Conservation (phyloP, 2,797 vertebrate species). For the Eleutherodactylus coqui region DNA sequence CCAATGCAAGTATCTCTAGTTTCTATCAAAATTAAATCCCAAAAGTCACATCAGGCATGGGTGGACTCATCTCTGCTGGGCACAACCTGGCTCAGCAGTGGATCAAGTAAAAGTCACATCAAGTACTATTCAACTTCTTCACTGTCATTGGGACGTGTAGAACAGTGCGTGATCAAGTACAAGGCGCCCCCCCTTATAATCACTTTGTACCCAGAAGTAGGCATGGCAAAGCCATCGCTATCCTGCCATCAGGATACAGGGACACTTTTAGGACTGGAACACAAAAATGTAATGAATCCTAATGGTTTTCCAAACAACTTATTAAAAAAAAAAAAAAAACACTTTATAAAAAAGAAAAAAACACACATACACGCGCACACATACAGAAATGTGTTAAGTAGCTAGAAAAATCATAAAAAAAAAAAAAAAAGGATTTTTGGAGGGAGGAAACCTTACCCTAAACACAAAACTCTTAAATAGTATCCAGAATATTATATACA, state of each 20-base stretch:
- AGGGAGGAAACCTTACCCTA: slow-evolving; percentile 86
- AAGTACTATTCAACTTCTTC: slow-evolving; percentile 18
- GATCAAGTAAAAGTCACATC: slow-evolving; percentile 10
- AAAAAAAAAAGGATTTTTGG: slow-evolving; percentile 78
- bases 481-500: slow-evolving; percentile 84
- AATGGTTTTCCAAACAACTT: slow-evolving; percentile 70
- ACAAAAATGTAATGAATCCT: slow-evolving; percentile 64
- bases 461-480: slow-evolving; percentile 89
- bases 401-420: slow-evolving; percentile 71
- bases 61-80: not conserved
- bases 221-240: not conserved
- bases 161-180: slow-evolving; percentile 12
- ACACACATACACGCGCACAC: not conserved
- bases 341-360: slow-evolving; percentile 29
- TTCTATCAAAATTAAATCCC: not conserved
- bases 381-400: slow-evolving; percentile 68
- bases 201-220: not conserved
- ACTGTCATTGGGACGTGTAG: slow-evolving; percentile 13
- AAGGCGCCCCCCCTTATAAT: not conserved
- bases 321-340: slow-evolving; percentile 44
- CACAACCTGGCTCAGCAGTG: not conserved
- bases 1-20: not conserved
- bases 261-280: slow-evolving; percentile 35
- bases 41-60: not conserved
- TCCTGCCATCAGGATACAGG: not conserved